Conservation (phyloP, 2,888 invertebrate species). For the Leptinotarsa juncta region DNA sequence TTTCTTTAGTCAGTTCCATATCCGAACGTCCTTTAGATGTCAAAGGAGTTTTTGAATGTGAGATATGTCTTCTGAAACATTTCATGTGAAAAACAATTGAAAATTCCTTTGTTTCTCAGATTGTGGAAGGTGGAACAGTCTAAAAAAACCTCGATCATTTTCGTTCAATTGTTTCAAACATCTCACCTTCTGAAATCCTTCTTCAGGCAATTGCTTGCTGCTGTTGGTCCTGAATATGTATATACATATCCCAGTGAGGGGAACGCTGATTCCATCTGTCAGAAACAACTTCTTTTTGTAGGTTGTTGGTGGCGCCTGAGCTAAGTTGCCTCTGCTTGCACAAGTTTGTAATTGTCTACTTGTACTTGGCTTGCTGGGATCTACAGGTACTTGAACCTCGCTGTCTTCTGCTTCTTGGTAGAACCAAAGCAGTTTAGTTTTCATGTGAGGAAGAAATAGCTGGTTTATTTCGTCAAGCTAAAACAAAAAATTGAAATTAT, state of each 20-base stretch:
- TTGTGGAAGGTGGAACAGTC: too few relatives aligned
- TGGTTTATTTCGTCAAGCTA: constrained; percentile 90
- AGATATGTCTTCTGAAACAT: too few relatives aligned
- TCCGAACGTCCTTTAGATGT: too few relatives aligned
- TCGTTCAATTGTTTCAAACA: too few relatives aligned
- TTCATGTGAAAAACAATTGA: too few relatives aligned
- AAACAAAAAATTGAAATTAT: constrained; percentile 43
- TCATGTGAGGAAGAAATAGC: constrained; percentile 86
- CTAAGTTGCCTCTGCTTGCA: constrained; percentile 60
- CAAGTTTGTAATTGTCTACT: constrained; percentile 58
- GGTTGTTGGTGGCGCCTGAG: constrained; percentile 61
- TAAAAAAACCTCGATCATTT: too few relatives aligned
- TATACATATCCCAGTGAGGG: constrained; percentile 84
- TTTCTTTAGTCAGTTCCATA: too few relatives aligned
- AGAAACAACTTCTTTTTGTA: constrained; percentile 87
- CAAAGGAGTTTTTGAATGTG: too few relatives aligned
- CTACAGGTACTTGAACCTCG: constrained; percentile 64
- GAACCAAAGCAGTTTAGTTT: constrained; percentile 87
- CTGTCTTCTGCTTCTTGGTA: constrained; percentile 88
- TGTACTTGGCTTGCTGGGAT: constrained; percentile 56
- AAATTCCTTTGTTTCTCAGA: too few relatives aligned
- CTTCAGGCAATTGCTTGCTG: constrained; percentile 87
- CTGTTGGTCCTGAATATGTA: constrained; percentile 88
- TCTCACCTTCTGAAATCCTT: constrained; percentile 87
- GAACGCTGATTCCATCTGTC: constrained; percentile 86